Evolutionary conservation across 2,888 invertebrate genomes (phyloP).

Genomic region (Syrphus vitripennis): DNA sequence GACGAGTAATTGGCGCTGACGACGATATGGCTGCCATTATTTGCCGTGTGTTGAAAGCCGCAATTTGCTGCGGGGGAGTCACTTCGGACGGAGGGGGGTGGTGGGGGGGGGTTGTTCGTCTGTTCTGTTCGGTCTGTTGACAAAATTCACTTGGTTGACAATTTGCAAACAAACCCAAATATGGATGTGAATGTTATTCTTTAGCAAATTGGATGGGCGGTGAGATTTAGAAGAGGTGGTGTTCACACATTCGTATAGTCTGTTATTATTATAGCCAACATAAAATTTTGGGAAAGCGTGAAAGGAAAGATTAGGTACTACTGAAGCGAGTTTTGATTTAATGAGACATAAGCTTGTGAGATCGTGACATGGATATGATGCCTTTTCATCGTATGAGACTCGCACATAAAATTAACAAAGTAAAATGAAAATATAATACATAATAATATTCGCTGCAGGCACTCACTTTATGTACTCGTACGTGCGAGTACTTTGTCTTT

Average conservation of each 20-base stretch:
- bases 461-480: too few species aligned
- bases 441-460: background rate
- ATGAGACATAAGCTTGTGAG: slow-evolving; percentile 23
- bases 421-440: background rate
- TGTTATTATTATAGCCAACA: background rate
- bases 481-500: background rate
- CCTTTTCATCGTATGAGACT: background rate
- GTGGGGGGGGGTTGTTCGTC: too few species aligned
- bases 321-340: slow-evolving; percentile 26
- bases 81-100: background rate
- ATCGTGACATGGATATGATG: slow-evolving; percentile 25
- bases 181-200: background rate
- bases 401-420: slow-evolving; percentile 16
- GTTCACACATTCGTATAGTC: slow-evolving; percentile 7
- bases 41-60: slow-evolving; percentile 31
- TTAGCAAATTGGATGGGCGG: background rate
- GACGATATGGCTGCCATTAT: slow-evolving; percentile 19
- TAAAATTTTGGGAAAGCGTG: slow-evolving; percentile 12
- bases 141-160: slow-evolving; percentile 30
- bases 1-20: slow-evolving; percentile 45
- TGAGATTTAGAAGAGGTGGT: background rate
- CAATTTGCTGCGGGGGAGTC: slow-evolving; percentile 13
- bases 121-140: slow-evolving; percentile 15
- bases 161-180: slow-evolving; percentile 33
- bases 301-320: slow-evolving; percentile 25